Evolutionary conservation across 2,113 vertebrate species (phyloP), one percentile per base, ranked within the genome.

Genomic region (Clarias batrachus): DNA sequence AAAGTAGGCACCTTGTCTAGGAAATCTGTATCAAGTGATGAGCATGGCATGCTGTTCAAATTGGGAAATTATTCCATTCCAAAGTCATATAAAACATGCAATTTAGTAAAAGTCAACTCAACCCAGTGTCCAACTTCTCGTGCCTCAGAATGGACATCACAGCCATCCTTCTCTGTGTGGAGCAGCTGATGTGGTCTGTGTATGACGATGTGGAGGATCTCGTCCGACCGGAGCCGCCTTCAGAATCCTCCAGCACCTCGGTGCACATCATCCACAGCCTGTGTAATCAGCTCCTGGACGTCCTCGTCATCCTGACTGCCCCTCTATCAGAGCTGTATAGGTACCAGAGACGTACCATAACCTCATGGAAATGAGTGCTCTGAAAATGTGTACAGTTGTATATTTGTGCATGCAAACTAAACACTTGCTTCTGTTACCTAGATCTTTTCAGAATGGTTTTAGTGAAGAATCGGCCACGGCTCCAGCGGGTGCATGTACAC

Each of bases 101-200:
- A 0, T 73, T 37, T 48, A 12, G 19, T 41, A 19, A 17, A 8
- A 10, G 68, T 71, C 5, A 71, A 71, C 16, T 41, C 30, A 71
- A 37, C 70, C 66, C 33, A 41, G 70, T 73, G 70, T 73, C 11
- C 11, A 59, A 86, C 23, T 14, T 63, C 80, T 16, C 70, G 21
- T 90, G 60, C 89, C 81, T 23, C 90, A 99, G 97, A 92, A 92
- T 91, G 93, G 97, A 99, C 95, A 93, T 98, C 90, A 95, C 95
- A 56, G 93, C 96, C 60, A 93, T 97, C 89, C 92, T 99, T 92
- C 94, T 97, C 91, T 97, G 95, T 82, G 96, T 96, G 87, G 96
- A 98, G 91, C 95, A 95, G 82, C 93, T 98, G 81, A 92, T 99
- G 86, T 98, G 97, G 97, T 97, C 97, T 83, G 74, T 97, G 88